These are phyloP conservation scores for Nycticorax nycticorax DNA, from an alignment of 2,113 vertebrate genomes.

Conservation along the genomic window DNA sequence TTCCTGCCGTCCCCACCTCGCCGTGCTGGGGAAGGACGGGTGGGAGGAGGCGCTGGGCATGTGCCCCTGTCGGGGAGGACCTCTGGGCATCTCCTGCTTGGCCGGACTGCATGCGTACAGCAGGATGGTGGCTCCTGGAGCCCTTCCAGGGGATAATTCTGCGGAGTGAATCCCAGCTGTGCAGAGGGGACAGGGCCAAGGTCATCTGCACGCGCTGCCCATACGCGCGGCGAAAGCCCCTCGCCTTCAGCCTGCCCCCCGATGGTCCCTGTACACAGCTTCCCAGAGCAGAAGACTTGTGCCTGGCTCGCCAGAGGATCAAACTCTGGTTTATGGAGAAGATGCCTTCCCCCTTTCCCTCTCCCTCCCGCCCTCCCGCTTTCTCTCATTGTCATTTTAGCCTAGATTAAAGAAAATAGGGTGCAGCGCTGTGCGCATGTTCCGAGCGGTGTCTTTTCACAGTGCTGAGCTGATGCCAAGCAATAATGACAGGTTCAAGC, in stretches of 20 bases:
- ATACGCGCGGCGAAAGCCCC: fast-evolving
- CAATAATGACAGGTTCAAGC: slow-evolving; percentile 79
- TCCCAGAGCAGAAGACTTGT: not conserved
- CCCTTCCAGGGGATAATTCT: not conserved
- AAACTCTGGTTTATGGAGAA: not conserved
- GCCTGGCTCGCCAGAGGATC: not conserved
- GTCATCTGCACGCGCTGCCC: not conserved
- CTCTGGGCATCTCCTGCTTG: not conserved
- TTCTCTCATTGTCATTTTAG: slow-evolving; percentile 54
- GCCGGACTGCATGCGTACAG: not conserved
- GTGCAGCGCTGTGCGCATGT: slow-evolving; percentile 52
- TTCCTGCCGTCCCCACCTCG: not conserved
- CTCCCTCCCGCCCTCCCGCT: not conserved
- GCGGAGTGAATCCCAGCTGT: not conserved
- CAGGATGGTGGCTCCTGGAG: slow-evolving; percentile 42
- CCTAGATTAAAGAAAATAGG: slow-evolving; percentile 54
- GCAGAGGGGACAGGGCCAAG: not conserved
- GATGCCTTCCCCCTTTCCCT: not conserved
- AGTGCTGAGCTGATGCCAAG: slow-evolving; percentile 69
- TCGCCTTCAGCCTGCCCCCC: fast-evolving
- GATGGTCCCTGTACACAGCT: not conserved
- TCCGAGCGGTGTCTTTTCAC: slow-evolving; percentile 44
- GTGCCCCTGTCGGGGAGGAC: not conserved
- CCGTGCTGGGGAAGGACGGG: fast-evolving
- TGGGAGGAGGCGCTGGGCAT: not conserved